Evolutionary conservation across 64 coral and sea anemone species (phyloP), one percentile per base, ranked within the genome.

Genomic region (Catalaphyllia jardinei): DNA sequence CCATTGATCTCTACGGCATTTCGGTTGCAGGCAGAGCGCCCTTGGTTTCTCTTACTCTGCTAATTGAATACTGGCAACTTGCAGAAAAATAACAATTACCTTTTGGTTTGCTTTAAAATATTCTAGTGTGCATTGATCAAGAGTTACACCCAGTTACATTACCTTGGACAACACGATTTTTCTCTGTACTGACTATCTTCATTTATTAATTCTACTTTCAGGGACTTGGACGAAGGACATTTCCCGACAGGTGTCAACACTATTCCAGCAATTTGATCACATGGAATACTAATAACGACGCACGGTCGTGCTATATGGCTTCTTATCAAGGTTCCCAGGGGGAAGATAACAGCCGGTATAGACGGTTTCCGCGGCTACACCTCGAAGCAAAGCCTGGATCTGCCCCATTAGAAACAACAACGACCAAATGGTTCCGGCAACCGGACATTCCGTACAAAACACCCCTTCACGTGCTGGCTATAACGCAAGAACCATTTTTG

Each of bases 251-350:
- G 49, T 91, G 83, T 33, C 94, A 95, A 59, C 94, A 95, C 63
- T 95, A 92, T 38, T 95, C 94, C 31, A 92, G 86, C 29, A 95
- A 95, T 52, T 76, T 95, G 33, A 95, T 95, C 14, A 88, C 94
- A 18, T 95, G 90, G 94, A 60, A 62, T 2, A 71, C 88, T 74
- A 64, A 79, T 22, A 86, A 74, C 62, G 63, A 92, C 22, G 78
- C 67, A 0, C 63, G 71, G 17, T 92, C 94, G 54, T 88, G 89
- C 49, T 95, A 95, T 24, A 82, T 75, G 14, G 63, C 31, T 12
- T 95, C 94, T 7, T 92, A 74, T 75, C 77, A 39, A 35, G 94
- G 94, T 12, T 5, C 10, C 49, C 71, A 14, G 1, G 94, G 89
- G 14, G 63, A 78, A 67, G 86, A 90, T 52, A 86, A 33, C 12